Percentiles rank a stretch among this genome's conserved stretches.
These are phyloP conservation scores for Meganola albula DNA, from an alignment of 2,888 invertebrate species.

Conservation along the genomic window DNA sequence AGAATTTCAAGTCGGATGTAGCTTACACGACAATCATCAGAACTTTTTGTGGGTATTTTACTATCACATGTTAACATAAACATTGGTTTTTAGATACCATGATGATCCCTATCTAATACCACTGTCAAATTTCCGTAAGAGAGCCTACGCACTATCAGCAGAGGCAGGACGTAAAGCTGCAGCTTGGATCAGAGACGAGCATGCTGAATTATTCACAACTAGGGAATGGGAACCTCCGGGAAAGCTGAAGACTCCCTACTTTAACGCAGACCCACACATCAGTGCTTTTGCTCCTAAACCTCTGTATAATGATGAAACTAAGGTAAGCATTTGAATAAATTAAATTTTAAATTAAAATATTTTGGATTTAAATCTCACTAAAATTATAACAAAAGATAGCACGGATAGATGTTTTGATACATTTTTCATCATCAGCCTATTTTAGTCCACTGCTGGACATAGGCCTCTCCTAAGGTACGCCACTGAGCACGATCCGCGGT, in stretches of 20 bases:
- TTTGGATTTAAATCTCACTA: too few relatives aligned
- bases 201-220: conserved; percentile 82
- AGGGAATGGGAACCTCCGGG: conserved; percentile 80
- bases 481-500: too few relatives aligned
- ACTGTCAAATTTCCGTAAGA: conserved; percentile 80
- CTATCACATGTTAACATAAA: too few relatives aligned
- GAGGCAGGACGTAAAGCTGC: conserved; percentile 93
- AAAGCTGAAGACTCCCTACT: conserved; percentile 62
- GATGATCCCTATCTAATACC: conserved; percentile 95
- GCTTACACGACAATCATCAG: too few relatives aligned
- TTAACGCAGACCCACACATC: conserved; percentile 80
- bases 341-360: too few relatives aligned
- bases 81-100: conserved; percentile 79
- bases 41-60: too few relatives aligned
- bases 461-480: too few relatives aligned
- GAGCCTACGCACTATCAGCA: conserved; percentile 87
- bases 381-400: too few relatives aligned
- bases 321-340: conserved; percentile 70
- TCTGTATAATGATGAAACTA: conserved; percentile 82
- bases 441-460: too few relatives aligned
- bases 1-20: too few relatives aligned
- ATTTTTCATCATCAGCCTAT: too few relatives aligned
- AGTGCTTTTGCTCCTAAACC: conserved; percentile 83
- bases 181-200: conserved; percentile 86
- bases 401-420: too few relatives aligned